A percentile compares a stretch with the other conserved stretches of the same genome.
Evolutionary conservation across 2,888 invertebrate species (phyloP).

Genomic region (Acrobeloides nanus): DNA sequence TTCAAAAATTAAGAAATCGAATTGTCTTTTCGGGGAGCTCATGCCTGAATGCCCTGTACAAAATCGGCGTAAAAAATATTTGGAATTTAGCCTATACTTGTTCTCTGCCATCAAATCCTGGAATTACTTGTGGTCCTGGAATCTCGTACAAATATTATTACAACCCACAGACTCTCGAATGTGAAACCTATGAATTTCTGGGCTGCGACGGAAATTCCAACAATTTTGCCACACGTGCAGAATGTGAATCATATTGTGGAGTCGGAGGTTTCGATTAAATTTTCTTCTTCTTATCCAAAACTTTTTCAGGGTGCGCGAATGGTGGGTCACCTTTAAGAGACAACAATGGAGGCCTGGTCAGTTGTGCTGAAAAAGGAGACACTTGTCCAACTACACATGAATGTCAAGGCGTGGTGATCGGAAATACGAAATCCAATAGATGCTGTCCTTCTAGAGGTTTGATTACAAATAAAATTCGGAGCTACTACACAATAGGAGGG

Average conservation of each 20-base stretch:
- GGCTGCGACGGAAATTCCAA: conserved; percentile 42
- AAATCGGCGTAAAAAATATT: background rate
- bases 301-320: conserved; percentile 41
- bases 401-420: too few species aligned
- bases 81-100: conserved; percentile 38
- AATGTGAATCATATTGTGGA: conserved; percentile 47
- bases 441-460: too few species aligned
- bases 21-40: too few species aligned
- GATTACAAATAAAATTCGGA: too few species aligned
- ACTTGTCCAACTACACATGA: too few species aligned
- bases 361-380: conserved; percentile 30
- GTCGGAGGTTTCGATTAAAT: conserved; percentile 31
- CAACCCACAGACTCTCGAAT: conserved; percentile 42
- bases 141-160: conserved; percentile 39
- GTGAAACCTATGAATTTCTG: conserved; percentile 45
- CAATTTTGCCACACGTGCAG: conserved; percentile 38
- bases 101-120: conserved; percentile 39
- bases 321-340: conserved; percentile 45
- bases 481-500: too few species aligned
- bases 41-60: too few species aligned
- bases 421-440: too few species aligned
- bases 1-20: too few species aligned
- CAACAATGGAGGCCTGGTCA: conserved; percentile 26
- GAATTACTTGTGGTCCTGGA: conserved; percentile 45
- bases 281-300: too few species aligned